phyloP scores from a whole-genome alignment of 2,113 vertebrate genomes.

The Nothobranchius furzeri region DNA sequence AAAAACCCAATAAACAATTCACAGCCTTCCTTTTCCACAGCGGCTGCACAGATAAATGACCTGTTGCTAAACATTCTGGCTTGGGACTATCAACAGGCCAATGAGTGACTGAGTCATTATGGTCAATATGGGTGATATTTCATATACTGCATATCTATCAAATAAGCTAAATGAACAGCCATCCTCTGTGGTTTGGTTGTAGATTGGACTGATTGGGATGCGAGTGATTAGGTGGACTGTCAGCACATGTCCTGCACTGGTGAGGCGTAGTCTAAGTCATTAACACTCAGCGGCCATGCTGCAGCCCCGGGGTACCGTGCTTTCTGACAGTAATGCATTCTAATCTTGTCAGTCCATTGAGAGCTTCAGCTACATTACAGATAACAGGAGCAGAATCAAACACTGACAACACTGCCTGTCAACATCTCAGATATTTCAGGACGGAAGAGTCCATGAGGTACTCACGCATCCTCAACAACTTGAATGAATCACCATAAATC shows the following conservation, averaged over 20 bases:
- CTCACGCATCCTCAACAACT: slow-evolving; percentile 39
- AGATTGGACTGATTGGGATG: slow-evolving; percentile 60
- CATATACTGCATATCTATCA: slow-evolving; percentile 27
- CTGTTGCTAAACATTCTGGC: slow-evolving; percentile 2
- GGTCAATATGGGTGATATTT: slow-evolving; percentile 34
- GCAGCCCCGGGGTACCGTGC: slow-evolving; percentile 67
- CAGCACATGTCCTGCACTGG: slow-evolving; percentile 58
- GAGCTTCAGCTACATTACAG: slow-evolving; percentile 74
- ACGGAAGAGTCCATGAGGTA: slow-evolving; percentile 53
- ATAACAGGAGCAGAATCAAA: slow-evolving; percentile 75
- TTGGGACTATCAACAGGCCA: slow-evolving; percentile 3
- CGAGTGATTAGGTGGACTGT: slow-evolving; percentile 57
- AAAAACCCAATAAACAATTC: slow-evolving; percentile 5
- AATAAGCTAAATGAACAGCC: slow-evolving; percentile 45
- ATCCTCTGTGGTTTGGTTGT: slow-evolving; percentile 33
- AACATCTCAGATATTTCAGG: slow-evolving; percentile 73
- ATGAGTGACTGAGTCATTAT: slow-evolving; percentile 16
- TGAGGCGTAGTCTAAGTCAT: slow-evolving; percentile 68
- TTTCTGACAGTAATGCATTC: slow-evolving; percentile 77
- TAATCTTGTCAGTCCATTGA: slow-evolving; percentile 78
- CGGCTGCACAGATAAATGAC: slow-evolving; percentile 10
- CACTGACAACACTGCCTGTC: slow-evolving; percentile 65
- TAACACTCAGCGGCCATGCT: slow-evolving; percentile 67
- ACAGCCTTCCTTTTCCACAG: not conserved
- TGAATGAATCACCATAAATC: slow-evolving; percentile 33